Percentiles rank a stretch among this genome's conserved stretches.
These are phyloP conservation scores for Polymixis lichenea DNA, from an alignment of 2,888 invertebrate genomes.

Conservation along the genomic window DNA sequence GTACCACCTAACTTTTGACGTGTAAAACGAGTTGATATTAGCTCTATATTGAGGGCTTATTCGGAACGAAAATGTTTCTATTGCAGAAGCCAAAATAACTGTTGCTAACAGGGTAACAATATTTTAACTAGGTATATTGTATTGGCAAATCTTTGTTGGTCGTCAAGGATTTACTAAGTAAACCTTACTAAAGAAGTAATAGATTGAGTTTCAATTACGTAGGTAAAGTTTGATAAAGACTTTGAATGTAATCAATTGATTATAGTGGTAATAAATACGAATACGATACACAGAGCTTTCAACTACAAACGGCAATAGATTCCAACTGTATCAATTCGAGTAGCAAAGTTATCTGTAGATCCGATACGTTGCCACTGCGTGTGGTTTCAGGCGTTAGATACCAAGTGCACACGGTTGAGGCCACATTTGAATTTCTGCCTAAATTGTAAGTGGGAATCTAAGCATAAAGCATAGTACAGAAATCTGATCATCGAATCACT, in stretches of 20 bases:
- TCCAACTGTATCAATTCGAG: background rate
- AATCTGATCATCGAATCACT: background rate
- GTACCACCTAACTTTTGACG: conserved; percentile 47
- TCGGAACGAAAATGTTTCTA: background rate
- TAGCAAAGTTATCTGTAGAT: conserved; percentile 16
- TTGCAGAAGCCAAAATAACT: background rate
- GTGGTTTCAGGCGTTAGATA: conserved; percentile 30
- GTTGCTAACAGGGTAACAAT: background rate
- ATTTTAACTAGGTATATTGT: background rate
- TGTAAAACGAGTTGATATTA: conserved; percentile 37
- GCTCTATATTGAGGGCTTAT: conserved; percentile 19
- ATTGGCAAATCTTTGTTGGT: background rate
- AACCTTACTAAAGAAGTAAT: background rate
- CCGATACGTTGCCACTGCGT: conserved; percentile 8
- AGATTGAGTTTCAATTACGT: background rate
- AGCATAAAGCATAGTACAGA: background rate
- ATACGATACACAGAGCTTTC: background rate
- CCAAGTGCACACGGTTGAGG: conserved; percentile 8
- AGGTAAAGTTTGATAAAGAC: background rate
- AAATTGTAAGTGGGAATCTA: conserved; percentile 8
- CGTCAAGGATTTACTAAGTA: background rate
- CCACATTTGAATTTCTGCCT: conserved; percentile 22
- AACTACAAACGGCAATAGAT: conserved; percentile 5
- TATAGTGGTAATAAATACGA: background rate
- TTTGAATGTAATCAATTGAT: background rate